Conservation (phyloP, 2,888 invertebrate genomes). For the Gisinianus flammeolus region DNA sequence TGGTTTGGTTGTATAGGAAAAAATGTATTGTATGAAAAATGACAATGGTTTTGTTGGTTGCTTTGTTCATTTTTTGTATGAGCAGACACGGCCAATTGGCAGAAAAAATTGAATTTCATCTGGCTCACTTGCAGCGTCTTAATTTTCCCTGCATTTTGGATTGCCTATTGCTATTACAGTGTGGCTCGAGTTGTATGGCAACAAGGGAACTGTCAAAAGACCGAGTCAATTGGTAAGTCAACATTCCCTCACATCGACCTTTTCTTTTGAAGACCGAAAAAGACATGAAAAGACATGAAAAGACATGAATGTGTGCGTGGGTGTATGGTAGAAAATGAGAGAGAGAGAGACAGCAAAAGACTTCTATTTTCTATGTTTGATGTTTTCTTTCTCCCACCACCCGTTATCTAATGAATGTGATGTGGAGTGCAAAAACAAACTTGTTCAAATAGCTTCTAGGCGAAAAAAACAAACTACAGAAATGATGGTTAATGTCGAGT, state of each 20-base stretch:
- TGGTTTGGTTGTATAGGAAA: not conserved
- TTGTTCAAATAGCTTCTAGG: too few species aligned
- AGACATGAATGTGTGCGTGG: too few species aligned
- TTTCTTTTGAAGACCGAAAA: not conserved
- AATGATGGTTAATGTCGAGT: too few species aligned
- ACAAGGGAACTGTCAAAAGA: slow-evolving; percentile 59
- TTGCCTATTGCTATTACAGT: slow-evolving; percentile 63
- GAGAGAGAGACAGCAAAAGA: too few species aligned
- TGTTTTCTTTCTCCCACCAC: too few species aligned
- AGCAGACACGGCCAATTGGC: slow-evolving; percentile 62
- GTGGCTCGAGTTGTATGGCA: slow-evolving; percentile 62
- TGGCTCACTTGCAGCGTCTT: slow-evolving; percentile 63
- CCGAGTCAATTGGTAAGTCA: slow-evolving; percentile 37
- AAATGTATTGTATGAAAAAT: not conserved
- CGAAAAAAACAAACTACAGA: too few species aligned
- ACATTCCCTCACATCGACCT: not conserved
- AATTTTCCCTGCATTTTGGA: slow-evolving; percentile 62
- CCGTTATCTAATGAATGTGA: not conserved
- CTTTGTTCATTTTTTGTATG: not conserved
- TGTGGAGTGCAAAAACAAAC: not conserved
- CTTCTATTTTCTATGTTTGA: too few species aligned
- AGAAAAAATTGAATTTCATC: slow-evolving; percentile 63
- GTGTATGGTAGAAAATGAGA: too few species aligned
- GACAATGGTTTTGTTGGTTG: not conserved
- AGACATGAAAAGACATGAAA: not conserved